A percentile compares a stretch with the other conserved stretches of the same genome.
Conservation (phyloP, 1,140 invertebrate genomes). For the Theocolax elegans region DNA sequence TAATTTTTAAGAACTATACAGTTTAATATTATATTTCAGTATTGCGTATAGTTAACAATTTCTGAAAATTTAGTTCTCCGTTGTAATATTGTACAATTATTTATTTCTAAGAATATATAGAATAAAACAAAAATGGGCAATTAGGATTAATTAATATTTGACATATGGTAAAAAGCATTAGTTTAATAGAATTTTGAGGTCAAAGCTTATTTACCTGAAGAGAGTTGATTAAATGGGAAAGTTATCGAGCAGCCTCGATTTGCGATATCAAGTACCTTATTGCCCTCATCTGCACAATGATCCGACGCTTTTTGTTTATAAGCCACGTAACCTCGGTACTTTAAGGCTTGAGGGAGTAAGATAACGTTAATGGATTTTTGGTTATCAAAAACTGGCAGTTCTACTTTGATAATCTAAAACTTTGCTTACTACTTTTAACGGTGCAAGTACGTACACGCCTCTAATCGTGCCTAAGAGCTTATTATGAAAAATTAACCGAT, state of each 20-base stretch:
- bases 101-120: no score
- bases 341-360: not conserved
- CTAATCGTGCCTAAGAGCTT: not conserved
- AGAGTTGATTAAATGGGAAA: conserved; percentile 13
- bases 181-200: not conserved
- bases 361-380: conserved; percentile 33
- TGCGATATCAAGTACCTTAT: not conserved
- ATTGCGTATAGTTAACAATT: no score
- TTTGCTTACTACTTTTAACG: not conserved
- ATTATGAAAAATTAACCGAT: no score
- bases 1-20: no score
- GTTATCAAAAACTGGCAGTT: conserved; percentile 6
- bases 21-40: no score
- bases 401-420: not conserved
- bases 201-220: not conserved
- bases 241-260: not conserved
- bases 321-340: not conserved
- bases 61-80: no score
- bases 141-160: no score
- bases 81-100: no score
- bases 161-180: no score
- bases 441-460: not conserved
- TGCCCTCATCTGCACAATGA: conserved; percentile 9
- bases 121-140: no score
- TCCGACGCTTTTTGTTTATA: conserved; percentile 21